phyloP scores from a whole-genome alignment of 2,113 vertebrate genomes.

The Corydoras maculifer region DNA sequence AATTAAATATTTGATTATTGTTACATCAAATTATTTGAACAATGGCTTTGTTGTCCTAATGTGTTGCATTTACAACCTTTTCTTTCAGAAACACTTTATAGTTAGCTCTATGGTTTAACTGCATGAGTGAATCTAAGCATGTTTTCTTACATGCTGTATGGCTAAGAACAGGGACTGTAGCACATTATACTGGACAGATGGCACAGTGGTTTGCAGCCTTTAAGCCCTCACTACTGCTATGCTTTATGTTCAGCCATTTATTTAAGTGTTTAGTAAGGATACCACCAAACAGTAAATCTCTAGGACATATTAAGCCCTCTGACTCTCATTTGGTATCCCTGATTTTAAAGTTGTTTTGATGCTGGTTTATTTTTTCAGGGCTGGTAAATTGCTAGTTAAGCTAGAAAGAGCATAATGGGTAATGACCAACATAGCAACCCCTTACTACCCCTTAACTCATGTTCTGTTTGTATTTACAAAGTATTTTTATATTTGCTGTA shows the following conservation, averaged over 20 bases:
- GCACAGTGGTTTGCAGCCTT: conserved; percentile 34
- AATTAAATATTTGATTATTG: too few species aligned
- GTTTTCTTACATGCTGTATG: background rate
- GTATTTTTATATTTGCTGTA: too few species aligned
- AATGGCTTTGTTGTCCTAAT: too few species aligned
- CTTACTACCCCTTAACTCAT: too few species aligned
- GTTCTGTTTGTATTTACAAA: too few species aligned
- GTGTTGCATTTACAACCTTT: background rate
- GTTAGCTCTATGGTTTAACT: background rate
- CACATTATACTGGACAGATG: conserved; percentile 45
- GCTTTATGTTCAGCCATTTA: conserved; percentile 48
- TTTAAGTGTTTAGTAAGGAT: conserved; percentile 16
- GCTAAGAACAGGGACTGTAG: conserved; percentile 18
- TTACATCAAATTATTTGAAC: too few species aligned
- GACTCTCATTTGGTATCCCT: too few species aligned
- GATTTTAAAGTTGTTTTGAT: too few species aligned
- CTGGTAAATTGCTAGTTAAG: too few species aligned
- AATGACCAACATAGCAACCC: too few species aligned
- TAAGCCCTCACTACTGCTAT: conserved; percentile 38
- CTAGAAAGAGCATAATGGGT: too few species aligned
- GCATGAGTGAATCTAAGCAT: background rate
- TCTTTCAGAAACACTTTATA: background rate
- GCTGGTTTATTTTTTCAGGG: too few species aligned
- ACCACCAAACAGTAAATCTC: background rate
- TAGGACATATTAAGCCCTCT: background rate